Base-by-base conservation (phyloP, 1,140 invertebrate species). In the Agraylea sexmaculata region DNA sequence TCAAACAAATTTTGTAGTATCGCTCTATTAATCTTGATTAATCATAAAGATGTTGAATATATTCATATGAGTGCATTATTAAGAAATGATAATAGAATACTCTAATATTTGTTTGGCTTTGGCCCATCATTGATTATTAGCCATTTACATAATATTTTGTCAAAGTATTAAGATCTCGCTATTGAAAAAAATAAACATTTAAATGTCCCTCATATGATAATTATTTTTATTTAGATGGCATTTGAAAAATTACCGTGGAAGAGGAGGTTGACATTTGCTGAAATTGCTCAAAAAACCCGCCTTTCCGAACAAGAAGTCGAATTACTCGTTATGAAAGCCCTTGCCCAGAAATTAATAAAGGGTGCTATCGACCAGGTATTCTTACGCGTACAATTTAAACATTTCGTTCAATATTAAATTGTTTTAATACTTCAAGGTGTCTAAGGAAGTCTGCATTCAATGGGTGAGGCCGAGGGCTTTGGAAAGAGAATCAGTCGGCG, bases 291-390 rank as follows among this genome's bases (percentile, higher is more conserved):
- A 37, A 86, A 87, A 59, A 88, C 91, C 6, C 73, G 80, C 52
- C 63, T 96, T 44, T 80, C 83, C 1, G 60, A 80, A 8, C 79
- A 79, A 31, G 81, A 95, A 64, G 90, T 99, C 15, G 95, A 99
- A 59, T 67, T 95, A 42, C 68, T 98, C 8, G 87, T 98, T 2
- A 99, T 99, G 95, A 95, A 96, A 65, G 95, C 95, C 0, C 59
- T 99, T 18, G 87, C 91, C n/a, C 78, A 96, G 50, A 87, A 86
- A 30, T 71, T 99, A 1, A 87, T 99, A 2, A 78, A 82, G 45
- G 95, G 95, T 11, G 82, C 81, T 32, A 98, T 99, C 51, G 93
- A 99, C 70, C 89, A 98, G 67, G 90, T 97, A 36, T 12, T 8
- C 13, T 8, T 13, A 8, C 16, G 31, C n/a, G n/a, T n/a, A n/a